Evolutionary conservation across 2,113 vertebrate species (phyloP), one percentile per base, ranked within the genome.

Genomic region (Pollimyrus isidori): DNA sequence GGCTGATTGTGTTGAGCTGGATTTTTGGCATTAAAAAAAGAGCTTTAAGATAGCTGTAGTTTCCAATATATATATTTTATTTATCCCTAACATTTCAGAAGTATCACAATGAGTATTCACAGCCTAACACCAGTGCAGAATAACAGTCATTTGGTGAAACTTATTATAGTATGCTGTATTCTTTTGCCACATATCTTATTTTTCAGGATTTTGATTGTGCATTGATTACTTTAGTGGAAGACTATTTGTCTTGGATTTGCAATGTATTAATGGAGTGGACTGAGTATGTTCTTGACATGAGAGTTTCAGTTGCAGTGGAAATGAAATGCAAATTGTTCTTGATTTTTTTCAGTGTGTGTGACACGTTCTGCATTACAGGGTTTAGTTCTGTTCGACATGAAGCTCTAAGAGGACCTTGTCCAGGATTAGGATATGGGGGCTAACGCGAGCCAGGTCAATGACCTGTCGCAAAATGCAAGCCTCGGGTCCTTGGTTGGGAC

Each of bases 401-500:
- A 93, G 90, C 62, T 93, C 90, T 97, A 93, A 96, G 88, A 89
- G 90, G 53, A 46, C 50, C 35, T 30, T 88, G 87, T 2, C 23
- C 86, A 86, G 45, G 76, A 86, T 50, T 45, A 73, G 92, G 97
- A 94, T 92, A 99, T 99, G 98, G 98, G 98, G 90, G 97, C 98
- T 21, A 97, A 97, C 65, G 99, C 97, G 94, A 99, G 98, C 94
- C 98, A 97, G 90, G 96, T 98, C 90, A 94, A 94, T 1, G 97
- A 99, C 90, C 97, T 99, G 92, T 96, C 97, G 0, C 96, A 97
- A 89, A 99, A 99, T 21, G 96, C 97, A n/a, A 98, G 96, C 93
- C 95, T 99, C 45, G 95, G 96, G 89, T 95, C 96, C 89, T 93
- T 99, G 46, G 96, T 98, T 9, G 98, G 98, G 89, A 94, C 96